Evolutionary conservation across 1,140 invertebrate genomes (phyloP).

Genomic region (Eumaeus atala): DNA sequence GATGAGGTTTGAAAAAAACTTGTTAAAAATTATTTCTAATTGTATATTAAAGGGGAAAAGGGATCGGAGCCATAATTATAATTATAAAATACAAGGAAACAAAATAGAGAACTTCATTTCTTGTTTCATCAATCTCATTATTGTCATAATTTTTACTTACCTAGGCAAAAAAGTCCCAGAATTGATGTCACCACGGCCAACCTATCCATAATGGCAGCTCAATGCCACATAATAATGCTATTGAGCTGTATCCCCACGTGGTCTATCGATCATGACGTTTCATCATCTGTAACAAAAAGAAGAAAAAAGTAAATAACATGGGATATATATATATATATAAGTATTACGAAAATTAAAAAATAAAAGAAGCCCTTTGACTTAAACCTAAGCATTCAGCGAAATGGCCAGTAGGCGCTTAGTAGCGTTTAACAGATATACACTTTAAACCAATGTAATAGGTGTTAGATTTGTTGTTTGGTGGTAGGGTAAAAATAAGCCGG

Average conservation of each 20-base stretch:
- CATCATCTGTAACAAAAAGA: constrained; percentile 49
- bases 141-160: constrained; percentile 34
- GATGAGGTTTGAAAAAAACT: too few relatives aligned
- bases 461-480: constrained; percentile 5
- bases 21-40: too few relatives aligned
- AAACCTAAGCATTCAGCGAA: constrained; percentile 54
- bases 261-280: constrained; percentile 33
- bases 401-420: constrained; percentile 30
- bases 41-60: too few relatives aligned
- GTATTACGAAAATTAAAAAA: too few relatives aligned
- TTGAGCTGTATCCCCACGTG: constrained; percentile 20
- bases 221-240: constrained; percentile 44
- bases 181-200: constrained; percentile 48
- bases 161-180: constrained; percentile 52
- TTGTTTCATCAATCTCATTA: too few relatives aligned
- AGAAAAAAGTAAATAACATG: not conserved
- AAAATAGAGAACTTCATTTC: too few relatives aligned
- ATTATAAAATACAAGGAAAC: too few relatives aligned
- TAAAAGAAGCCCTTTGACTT: constrained; percentile 73
- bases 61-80: too few relatives aligned
- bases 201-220: constrained; percentile 41
- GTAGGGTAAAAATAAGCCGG: too few relatives aligned
- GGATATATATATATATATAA: too few relatives aligned
- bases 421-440: constrained; percentile 1
- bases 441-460: not conserved